These are phyloP conservation scores for Euschistus heros DNA, from an alignment of 1,140 invertebrate species.

Conservation along the genomic window DNA sequence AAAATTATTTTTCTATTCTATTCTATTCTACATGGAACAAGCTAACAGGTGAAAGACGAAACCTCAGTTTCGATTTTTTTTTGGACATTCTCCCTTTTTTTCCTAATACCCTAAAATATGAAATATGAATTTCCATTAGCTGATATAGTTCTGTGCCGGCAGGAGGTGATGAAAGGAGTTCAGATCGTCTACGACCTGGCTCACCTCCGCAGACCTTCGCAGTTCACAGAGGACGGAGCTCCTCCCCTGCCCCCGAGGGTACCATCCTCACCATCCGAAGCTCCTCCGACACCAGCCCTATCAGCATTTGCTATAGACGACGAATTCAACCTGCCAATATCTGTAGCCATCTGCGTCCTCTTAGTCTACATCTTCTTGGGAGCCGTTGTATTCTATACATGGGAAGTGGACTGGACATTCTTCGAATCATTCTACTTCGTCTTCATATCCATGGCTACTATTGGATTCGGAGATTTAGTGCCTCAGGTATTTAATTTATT, in stretches of 20 bases:
- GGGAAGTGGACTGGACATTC: slow-evolving; percentile 74
- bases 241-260: slow-evolving; percentile 27
- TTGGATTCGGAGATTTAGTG: slow-evolving; percentile 81
- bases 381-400: slow-evolving; percentile 61
- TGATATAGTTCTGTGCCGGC: no score
- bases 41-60: no score
- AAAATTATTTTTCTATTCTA: no score
- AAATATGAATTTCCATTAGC: no score
- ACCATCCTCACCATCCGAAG: slow-evolving; percentile 7
- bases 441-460: slow-evolving; percentile 89
- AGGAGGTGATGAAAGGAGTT: slow-evolving; percentile 71
- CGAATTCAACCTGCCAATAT: slow-evolving; percentile 85
- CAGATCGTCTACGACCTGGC: slow-evolving; percentile 68
- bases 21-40: no score
- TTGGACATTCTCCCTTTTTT: no score
- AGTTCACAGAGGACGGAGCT: slow-evolving; percentile 46
- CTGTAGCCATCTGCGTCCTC: slow-evolving; percentile 69
- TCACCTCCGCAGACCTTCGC: slow-evolving; percentile 56
- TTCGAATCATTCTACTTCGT: slow-evolving; percentile 90
- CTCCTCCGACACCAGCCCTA: slow-evolving; percentile 56
- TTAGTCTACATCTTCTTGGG: slow-evolving; percentile 76
- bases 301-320: slow-evolving; percentile 69
- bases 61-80: no score
- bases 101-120: no score
- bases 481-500: slow-evolving; percentile 44